Conservation (phyloP, 2,797 vertebrate genomes). For the Orientallactaga sibirica region DNA sequence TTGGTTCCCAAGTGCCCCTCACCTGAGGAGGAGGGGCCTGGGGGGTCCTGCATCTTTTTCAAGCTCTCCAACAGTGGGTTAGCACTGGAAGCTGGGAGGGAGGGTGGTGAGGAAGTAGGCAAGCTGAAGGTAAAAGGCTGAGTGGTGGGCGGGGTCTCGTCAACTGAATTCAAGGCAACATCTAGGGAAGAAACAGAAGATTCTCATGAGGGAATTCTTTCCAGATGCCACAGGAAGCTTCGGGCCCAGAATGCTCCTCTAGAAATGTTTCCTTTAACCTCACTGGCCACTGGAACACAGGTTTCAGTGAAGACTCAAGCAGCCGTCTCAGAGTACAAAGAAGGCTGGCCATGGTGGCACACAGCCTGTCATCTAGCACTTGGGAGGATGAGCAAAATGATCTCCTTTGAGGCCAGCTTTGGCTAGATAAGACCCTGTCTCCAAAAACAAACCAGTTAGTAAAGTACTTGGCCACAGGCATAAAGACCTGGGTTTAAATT, state of each 20-base stretch:
- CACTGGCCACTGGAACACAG: neutral
- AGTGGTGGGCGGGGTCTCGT: slow-evolving; percentile 81
- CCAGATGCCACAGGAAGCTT: neutral
- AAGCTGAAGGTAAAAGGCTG: slow-evolving; percentile 76
- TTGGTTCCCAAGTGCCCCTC: slow-evolving; percentile 11
- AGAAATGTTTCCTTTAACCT: neutral
- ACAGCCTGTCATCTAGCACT: neutral
- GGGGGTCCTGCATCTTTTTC: slow-evolving; percentile 91
- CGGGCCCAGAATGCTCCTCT: neutral
- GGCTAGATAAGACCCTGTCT: neutral
- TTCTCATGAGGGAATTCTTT: neutral
- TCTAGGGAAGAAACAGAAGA: slow-evolving; percentile 73
- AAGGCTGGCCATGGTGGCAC: neutral
- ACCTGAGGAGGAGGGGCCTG: slow-evolving; percentile 72
- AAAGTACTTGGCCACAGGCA: too few relatives aligned
- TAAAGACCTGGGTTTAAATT: too few relatives aligned
- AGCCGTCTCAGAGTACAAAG: neutral
- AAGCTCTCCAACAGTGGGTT: slow-evolving; percentile 92
- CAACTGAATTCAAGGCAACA: slow-evolving; percentile 61
- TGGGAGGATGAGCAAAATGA: neutral
- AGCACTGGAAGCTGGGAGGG: slow-evolving; percentile 36
- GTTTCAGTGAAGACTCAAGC: neutral
- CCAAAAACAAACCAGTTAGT: neutral
- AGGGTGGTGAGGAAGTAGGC: slow-evolving; percentile 25
- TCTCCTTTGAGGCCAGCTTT: neutral